Evolutionary conservation across 2,113 vertebrate genomes (phyloP).

Genomic region (Pongo abelii): DNA sequence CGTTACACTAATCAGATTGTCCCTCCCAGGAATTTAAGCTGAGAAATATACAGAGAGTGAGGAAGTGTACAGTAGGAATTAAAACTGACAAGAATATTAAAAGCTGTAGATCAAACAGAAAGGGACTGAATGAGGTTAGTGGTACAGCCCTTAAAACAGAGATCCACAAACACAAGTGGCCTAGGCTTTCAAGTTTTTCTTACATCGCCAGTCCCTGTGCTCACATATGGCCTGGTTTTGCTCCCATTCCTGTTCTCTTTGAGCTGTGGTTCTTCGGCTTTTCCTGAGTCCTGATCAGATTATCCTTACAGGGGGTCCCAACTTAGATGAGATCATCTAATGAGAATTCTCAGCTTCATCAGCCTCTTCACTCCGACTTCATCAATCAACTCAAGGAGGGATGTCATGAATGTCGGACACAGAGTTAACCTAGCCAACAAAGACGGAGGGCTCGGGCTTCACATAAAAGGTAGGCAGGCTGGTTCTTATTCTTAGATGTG

Average conservation of each 20-base stretch:
- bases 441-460: background rate
- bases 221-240: background rate
- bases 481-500: background rate
- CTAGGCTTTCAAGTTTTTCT: background rate
- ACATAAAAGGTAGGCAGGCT: background rate
- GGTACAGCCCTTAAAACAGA: background rate
- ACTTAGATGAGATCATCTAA: background rate
- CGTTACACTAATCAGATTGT: background rate
- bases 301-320: background rate
- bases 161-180: background rate
- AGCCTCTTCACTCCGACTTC: background rate
- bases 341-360: background rate
- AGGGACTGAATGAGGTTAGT: background rate
- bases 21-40: background rate
- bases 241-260: background rate
- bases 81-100: background rate
- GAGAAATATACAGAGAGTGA: background rate
- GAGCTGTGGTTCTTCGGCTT: background rate
- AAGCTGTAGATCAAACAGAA: background rate
- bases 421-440: background rate
- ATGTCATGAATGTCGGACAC: no score
- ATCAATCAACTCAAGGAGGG: background rate
- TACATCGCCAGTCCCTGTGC: background rate
- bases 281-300: background rate
- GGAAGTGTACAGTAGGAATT: background rate